These are phyloP conservation scores for Camponotus pennsylvanicus DNA, from an alignment of 1,140 invertebrate genomes.

Conservation along the genomic window DNA sequence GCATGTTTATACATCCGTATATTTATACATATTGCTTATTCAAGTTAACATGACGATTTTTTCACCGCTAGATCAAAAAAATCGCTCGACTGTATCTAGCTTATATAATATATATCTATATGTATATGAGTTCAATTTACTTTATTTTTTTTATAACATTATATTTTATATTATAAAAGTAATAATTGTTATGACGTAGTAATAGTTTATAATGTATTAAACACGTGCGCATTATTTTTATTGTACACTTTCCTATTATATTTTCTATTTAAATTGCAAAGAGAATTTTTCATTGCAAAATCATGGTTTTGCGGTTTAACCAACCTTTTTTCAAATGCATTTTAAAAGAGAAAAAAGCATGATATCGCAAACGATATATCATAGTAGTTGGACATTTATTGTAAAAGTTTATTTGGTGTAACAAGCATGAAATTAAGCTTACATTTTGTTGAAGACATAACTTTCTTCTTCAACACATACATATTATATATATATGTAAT, in stretches of 20 bases:
- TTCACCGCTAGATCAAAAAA: too few relatives aligned
- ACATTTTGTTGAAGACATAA: neutral
- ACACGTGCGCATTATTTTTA: neutral
- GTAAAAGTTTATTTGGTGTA: neutral
- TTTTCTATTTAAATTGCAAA: slow-evolving; percentile 5
- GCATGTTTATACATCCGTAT: too few relatives aligned
- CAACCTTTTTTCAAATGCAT: neutral
- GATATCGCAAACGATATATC: too few relatives aligned
- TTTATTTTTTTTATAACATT: too few relatives aligned
- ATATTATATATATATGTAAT: neutral
- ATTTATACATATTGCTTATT: too few relatives aligned
- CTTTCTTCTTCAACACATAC: neutral
- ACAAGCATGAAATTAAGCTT: slow-evolving; percentile 12
- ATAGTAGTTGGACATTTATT: neutral
- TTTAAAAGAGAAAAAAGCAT: neutral
- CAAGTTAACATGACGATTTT: too few relatives aligned
- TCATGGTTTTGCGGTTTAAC: neutral
- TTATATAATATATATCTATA: too few relatives aligned
- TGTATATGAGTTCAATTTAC: too few relatives aligned
- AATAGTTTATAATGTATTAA: too few relatives aligned
- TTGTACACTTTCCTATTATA: neutral
- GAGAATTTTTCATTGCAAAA: neutral
- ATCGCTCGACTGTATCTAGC: too few relatives aligned
- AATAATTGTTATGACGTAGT: too few relatives aligned
- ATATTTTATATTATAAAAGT: too few relatives aligned